phyloP scores from a whole-genome alignment of 2,888 invertebrate species.

The Melolontha melolontha region DNA sequence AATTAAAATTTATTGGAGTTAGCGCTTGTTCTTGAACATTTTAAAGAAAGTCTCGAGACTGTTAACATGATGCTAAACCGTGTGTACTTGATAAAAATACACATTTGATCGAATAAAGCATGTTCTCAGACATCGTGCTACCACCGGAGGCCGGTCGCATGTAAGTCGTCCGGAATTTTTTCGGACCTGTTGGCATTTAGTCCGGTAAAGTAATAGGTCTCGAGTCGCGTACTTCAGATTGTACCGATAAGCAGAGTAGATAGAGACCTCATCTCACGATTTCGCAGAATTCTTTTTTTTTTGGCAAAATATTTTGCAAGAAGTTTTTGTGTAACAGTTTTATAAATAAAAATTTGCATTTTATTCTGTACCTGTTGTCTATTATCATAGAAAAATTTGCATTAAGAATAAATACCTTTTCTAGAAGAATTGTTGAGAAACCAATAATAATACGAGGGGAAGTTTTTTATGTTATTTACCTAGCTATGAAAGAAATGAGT shows the following conservation, averaged over 20 bases:
- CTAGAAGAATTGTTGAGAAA: no score
- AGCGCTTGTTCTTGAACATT: constrained; percentile 17
- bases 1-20: constrained; percentile 21
- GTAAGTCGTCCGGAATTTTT: constrained; percentile 15
- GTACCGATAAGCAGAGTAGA: constrained; percentile 16
- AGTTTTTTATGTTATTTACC: no score
- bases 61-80: constrained; percentile 27
- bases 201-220: no score
- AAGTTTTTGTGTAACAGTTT: not conserved
- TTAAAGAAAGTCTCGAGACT: constrained; percentile 12
- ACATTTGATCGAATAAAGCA: constrained; percentile 24
- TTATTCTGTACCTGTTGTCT: no score
- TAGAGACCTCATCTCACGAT: constrained; percentile 27
- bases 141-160: constrained; percentile 17
- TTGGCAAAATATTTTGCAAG: not conserved
- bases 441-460: no score
- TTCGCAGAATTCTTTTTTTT: constrained; percentile 6
- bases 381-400: no score
- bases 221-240: constrained; percentile 10
- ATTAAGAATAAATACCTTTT: no score
- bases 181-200: constrained; percentile 1
- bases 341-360: no score
- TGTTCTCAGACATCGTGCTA: constrained; percentile 16
- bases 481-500: no score
- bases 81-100: constrained; percentile 13